Evolutionary conservation across 2,797 vertebrate genomes (phyloP), one percentile per base, ranked within the genome.

Genomic region (Hephaestus fuliginosus): DNA sequence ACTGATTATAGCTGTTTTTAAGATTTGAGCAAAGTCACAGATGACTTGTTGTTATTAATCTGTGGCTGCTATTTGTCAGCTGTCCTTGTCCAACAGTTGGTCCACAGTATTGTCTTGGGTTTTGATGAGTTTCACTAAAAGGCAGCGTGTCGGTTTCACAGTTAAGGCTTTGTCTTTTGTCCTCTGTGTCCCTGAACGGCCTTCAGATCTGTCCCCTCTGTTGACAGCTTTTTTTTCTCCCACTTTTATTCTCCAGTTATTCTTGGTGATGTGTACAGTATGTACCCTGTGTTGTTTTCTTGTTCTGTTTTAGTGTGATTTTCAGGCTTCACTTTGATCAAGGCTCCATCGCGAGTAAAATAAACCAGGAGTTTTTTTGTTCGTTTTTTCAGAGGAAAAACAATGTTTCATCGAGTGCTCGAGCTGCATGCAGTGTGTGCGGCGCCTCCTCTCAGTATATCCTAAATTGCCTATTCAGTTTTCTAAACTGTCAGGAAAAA

Each of bases 281-380:
- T 68, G 49, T 28, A 28, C n/a, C 55, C 1, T 48, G 15, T 63
- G 43, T 64, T 71, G 44, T 60, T 22, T 53, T 25, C 7, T 64
- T 56, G 57, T 61, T 78, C 52, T 51, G 65, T 80, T 82, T 74
- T 41, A 28, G 18, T 52, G 51, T 55, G 67, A 76, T 57, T 72
- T 72, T 57, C 30, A 25, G 70, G 70, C 58, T 56, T 78, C 48
- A 70, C 82, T 80, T 88, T 85, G 84, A 87, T 91, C 71, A 39
- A 55, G 18, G 49, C 60, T 78, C 49, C 6, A 25, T 3, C 13
- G 49, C 58, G 53, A 79, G 81, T 66, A 25, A 78, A 85, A 80
- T 64, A 72, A 70, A 88, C 65, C 36, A 67, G 57, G 69, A 58
- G 14, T 71, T 67, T 33, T 33, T 33, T 33, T 25, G 25, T 25